These are phyloP conservation scores for Amiota mariae DNA, from an alignment of 2,888 invertebrate genomes.

Conservation along the genomic window DNA sequence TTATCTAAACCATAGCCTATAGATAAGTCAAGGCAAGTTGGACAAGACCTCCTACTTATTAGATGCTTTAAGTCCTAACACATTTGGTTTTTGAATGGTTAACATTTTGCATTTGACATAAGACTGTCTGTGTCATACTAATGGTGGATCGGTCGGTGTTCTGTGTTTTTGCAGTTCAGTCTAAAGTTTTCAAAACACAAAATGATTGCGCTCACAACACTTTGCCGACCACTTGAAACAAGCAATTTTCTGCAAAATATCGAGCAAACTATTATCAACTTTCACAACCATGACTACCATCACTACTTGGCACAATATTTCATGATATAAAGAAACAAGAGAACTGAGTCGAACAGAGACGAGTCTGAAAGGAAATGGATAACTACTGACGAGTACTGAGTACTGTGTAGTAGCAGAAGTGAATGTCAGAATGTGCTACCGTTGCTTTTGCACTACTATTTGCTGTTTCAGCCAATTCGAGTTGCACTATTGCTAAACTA, in stretches of 20 bases:
- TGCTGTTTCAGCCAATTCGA: conserved; percentile 22
- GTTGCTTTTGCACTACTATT: background rate
- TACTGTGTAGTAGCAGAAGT: background rate
- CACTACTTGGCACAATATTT: background rate
- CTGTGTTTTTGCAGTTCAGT: too few species aligned
- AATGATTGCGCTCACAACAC: background rate
- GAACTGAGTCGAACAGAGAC: too few species aligned
- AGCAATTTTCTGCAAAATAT: conserved; percentile 17
- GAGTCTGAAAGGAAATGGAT: too few species aligned
- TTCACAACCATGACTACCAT: background rate
- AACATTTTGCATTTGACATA: too few species aligned
- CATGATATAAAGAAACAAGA: too few species aligned
- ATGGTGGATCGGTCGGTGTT: background rate
- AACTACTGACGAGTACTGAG: too few species aligned
- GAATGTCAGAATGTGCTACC: background rate
- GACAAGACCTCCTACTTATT: too few species aligned
- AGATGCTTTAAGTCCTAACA: too few species aligned
- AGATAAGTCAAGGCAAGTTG: too few species aligned
- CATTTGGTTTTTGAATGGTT: too few species aligned
- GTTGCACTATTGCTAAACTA: conserved; percentile 6
- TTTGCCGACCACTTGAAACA: background rate
- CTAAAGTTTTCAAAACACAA: background rate
- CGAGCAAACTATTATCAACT: conserved; percentile 24
- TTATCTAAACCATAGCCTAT: too few species aligned
- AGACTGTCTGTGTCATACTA: too few species aligned